Base-by-base conservation (phyloP, 2,888 invertebrate genomes). In the Caradrina kadenii region DNA sequence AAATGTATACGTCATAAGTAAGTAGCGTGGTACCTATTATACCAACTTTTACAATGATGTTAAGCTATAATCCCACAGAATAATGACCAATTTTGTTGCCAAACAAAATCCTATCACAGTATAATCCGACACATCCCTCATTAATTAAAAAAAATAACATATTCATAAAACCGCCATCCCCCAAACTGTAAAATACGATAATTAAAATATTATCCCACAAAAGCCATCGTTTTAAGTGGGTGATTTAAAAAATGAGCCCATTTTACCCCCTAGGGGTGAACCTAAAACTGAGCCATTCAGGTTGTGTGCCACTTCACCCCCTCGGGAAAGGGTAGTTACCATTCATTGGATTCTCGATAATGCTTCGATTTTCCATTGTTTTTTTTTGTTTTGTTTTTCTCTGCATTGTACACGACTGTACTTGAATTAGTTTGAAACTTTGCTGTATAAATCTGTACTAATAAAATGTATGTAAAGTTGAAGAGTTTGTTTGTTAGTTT, bases 281-380 rank as follows among this genome's bases (percentile, higher is more conserved):
- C 73, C 82, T 86, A 83, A 89, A 89, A 87, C 87, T 87, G 80
- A 86, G 88, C 83, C 61, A 87, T 88, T 90, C 89, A 87, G 66
- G 73, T 65, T 63, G 78, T 80, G 73, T 81, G 61, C 73, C 72
- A 77, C 80, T 77, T 70, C 58, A 69, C 22, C 52, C 72, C 64
- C 58, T 60, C 15, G 67, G 68, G 49, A 69, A 53, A 70, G 69
- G 68, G 73, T 68, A 72, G 73, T 63, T 70, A 71, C 48, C 69
- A 80, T 80, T 80, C 76, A 77, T 59, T 62, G 52, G 39, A 69
- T 69, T 59, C 61, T 66, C 73, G 26, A 73, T 73, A 63, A 65
- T 67, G 26, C 62, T 56, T 58, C 67, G 66, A 78, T 74, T 74
- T 67, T 42, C 22, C 52, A 76, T 58, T 26, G 59, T 82, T 69